Evolutionary conservation across 2,888 invertebrate species (phyloP).

Genomic region (Chymomyza caudatula): DNA sequence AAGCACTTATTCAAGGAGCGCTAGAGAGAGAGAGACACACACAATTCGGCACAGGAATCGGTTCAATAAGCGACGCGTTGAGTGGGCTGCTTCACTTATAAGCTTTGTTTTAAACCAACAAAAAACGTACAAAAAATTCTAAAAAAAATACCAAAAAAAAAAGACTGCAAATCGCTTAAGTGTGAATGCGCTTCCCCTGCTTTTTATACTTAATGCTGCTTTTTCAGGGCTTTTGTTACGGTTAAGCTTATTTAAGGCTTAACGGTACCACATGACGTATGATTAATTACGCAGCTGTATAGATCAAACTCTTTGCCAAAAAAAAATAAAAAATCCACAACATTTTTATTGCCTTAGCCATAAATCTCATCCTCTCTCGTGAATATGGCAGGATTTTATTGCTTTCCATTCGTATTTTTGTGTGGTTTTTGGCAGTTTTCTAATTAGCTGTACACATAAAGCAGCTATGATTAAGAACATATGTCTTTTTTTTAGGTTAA

Average conservation of each 20-base stretch:
- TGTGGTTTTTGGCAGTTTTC: background rate
- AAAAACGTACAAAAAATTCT: conserved; percentile 7
- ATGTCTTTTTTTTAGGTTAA: background rate
- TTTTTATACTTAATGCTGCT: conserved; percentile 10
- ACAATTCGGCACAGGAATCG: conserved; percentile 54
- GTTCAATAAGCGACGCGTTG: conserved; percentile 31
- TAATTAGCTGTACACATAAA: background rate
- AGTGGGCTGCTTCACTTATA: conserved; percentile 24
- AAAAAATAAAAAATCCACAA: background rate
- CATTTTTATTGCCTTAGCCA: background rate
- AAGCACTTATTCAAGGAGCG: background rate
- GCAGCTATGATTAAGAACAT: background rate
- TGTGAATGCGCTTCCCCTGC: conserved; percentile 6
- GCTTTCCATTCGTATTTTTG: background rate
- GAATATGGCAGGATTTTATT: background rate
- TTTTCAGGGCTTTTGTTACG: conserved; percentile 25
- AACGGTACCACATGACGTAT: conserved; percentile 57
- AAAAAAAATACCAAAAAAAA: background rate
- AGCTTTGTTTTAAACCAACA: conserved; percentile 55
- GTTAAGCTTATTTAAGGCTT: conserved; percentile 70
- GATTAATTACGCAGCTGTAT: conserved; percentile 53
- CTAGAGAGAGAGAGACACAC: background rate
- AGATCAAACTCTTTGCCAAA: background rate
- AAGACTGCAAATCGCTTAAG: background rate
- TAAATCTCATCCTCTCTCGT: background rate